Conservation (phyloP, 2,113 vertebrate species). For the Dasyurus viverrinus region DNA sequence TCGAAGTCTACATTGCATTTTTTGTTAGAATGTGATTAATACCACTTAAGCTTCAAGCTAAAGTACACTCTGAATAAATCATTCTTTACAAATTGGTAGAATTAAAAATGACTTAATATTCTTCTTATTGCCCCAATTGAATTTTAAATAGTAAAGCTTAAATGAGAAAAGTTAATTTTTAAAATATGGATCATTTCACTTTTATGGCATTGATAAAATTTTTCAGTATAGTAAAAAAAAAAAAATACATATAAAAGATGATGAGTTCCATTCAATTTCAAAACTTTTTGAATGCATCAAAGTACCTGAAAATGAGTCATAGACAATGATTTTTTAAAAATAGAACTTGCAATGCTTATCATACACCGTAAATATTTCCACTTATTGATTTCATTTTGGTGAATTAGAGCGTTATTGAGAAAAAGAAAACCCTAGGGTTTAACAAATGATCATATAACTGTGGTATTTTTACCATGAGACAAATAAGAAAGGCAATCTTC, state of each 20-base stretch:
- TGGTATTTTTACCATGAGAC: neutral
- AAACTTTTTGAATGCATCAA: neutral
- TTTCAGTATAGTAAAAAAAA: neutral
- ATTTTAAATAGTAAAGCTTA: neutral
- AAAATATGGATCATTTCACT: neutral
- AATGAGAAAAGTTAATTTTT: constrained; percentile 3
- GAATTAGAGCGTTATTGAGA: neutral
- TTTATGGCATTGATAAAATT: neutral
- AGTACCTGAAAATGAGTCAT: neutral
- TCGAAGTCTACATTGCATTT: neutral
- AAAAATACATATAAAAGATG: neutral
- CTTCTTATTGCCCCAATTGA: neutral
- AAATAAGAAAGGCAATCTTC: neutral
- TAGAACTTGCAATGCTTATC: neutral
- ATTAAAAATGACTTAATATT: neutral
- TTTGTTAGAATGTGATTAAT: neutral
- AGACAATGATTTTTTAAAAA: neutral
- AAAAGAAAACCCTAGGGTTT: neutral
- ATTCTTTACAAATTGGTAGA: neutral
- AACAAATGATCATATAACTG: neutral
- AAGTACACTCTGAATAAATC: neutral
- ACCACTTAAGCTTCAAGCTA: neutral
- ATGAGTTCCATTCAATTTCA: neutral
- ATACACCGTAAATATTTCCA: neutral
- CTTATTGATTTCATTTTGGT: neutral